Evolutionary conservation across 1,140 invertebrate species (phyloP), one percentile per base, ranked within the genome.

Genomic region (Diabrotica undecimpunctata): DNA sequence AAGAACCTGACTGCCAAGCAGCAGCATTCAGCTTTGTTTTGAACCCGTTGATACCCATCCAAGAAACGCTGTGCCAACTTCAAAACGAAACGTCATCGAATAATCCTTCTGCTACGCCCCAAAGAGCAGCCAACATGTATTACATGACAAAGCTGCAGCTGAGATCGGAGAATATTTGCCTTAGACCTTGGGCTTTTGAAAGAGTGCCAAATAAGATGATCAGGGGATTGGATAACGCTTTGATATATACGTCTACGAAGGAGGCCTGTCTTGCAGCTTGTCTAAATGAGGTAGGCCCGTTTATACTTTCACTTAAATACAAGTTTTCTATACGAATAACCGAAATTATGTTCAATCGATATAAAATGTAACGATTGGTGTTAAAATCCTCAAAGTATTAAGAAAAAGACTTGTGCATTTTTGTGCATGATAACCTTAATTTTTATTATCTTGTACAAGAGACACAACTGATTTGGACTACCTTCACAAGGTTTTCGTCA

Each of bases 91-190:
- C 94, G 0, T 86, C 90, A 61, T 92, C 94, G 5, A 88, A 88
- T 70, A 95, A 95, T 78, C 94, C 94, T 0, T 87, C 88, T 65
- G 90, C 91, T 6, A 84, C 86, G 50, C 90, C 94, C 6, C 88
- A 90, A 75, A 83, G 91, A 14, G 90, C 92, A 5, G 91, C 91
- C 71, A 95, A 94, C 78, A 92, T 93, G 82, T 97, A 96, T 79
- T 97, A 96, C 83, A 95, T 97, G 92, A 91, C 93, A 71, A 97
- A 97, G 81, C 81, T 96, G 71, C 90, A 94, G 82, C 85, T 97
- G 69, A 81, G 93, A 81, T 93, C 93, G 70, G 94, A 96, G 74
- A 95, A 93, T 76, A 90, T 96, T 7, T 97, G 95, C 74, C 83
- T 91, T 70, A 84, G 94, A 66, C 92, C 94, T 2, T 96, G 94